Conservation (phyloP, 1,140 invertebrate species). For the Drosophila triauraria region DNA sequence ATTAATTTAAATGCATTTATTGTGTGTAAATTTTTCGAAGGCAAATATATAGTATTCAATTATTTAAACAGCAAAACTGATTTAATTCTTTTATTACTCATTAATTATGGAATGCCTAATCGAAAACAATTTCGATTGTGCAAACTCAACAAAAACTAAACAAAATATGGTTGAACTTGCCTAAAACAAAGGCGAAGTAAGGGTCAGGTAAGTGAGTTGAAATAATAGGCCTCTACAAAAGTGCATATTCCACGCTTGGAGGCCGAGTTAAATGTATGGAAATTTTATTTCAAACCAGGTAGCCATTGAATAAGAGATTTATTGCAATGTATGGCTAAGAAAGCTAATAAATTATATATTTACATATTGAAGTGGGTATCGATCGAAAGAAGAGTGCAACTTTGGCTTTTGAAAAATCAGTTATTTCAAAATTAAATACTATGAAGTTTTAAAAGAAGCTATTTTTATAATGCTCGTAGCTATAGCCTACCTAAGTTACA, state of each 20-base stretch:
- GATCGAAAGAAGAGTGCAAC: too few species aligned
- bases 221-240: neutral
- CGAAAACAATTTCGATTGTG: conserved; percentile 41
- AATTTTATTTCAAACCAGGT: neutral
- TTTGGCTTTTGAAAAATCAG: too few species aligned
- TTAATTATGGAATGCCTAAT: conserved; percentile 23
- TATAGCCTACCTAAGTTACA: too few species aligned
- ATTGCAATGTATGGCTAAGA: too few species aligned
- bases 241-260: neutral
- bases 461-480: too few species aligned
- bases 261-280: neutral
- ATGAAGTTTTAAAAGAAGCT: too few species aligned
- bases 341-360: too few species aligned
- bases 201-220: neutral
- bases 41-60: conserved; percentile 80
- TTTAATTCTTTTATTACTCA: conserved; percentile 45
- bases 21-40: conserved; percentile 75
- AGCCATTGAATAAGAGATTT: too few species aligned
- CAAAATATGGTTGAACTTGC: neutral
- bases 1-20: conserved; percentile 80
- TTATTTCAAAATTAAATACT: too few species aligned
- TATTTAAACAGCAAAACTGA: conserved; percentile 64
- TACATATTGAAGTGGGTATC: too few species aligned
- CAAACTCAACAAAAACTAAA: neutral
- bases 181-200: neutral